Percentiles rank a stretch among this genome's conserved stretches.
These are phyloP conservation scores for Drosophila kohkoa DNA, from an alignment of 1,140 invertebrate species.

Conservation along the genomic window DNA sequence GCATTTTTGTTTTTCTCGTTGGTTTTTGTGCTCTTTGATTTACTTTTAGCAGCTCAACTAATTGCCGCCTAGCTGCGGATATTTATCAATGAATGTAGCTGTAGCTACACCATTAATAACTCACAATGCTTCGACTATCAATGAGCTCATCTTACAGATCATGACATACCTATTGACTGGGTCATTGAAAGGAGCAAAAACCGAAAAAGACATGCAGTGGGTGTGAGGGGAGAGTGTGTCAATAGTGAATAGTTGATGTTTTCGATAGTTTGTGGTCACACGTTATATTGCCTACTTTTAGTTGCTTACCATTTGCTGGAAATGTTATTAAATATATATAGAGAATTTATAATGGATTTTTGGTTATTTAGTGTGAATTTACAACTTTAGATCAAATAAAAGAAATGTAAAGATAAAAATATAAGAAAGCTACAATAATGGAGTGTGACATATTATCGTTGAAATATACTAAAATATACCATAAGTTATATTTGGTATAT, in stretches of 20 bases:
- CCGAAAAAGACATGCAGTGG: background rate
- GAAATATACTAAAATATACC: no score
- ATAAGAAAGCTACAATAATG: no score
- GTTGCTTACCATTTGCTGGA: no score
- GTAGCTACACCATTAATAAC: constrained; percentile 25
- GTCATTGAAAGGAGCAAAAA: background rate
- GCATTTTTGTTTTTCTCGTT: constrained; percentile 28
- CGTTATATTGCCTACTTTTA: constrained; percentile 35
- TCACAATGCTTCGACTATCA: constrained; percentile 4
- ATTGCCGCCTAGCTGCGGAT: constrained; percentile 25
- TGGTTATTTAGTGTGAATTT: no score
- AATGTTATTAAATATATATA: background rate
- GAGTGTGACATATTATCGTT: no score
- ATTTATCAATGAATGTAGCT: constrained; percentile 38
- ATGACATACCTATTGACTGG: background rate
- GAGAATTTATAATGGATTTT: no score
- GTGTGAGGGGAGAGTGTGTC: background rate
- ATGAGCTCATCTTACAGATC: constrained; percentile 29
- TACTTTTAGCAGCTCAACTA: constrained; percentile 14
- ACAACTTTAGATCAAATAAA: no score
- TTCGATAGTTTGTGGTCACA: background rate
- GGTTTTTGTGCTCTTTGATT: constrained; percentile 2
- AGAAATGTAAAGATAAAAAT: no score
- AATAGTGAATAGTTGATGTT: constrained; percentile 10
- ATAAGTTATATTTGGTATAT: no score